phyloP scores from a whole-genome alignment of 2,888 invertebrate species.

The Malthinus flaveolus region DNA sequence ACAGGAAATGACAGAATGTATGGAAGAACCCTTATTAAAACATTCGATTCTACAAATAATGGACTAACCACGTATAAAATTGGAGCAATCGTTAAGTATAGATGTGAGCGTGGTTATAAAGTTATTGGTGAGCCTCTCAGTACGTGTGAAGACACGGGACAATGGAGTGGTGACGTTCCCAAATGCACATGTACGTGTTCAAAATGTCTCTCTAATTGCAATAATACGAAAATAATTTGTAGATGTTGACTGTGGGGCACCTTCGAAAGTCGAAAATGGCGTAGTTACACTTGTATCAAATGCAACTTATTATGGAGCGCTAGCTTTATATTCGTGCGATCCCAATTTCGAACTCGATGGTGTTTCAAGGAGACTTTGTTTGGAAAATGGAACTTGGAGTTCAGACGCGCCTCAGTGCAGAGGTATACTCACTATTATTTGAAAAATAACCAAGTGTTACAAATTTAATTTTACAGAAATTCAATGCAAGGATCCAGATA shows the following conservation, averaged over 20 bases:
- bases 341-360: conserved; percentile 81
- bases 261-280: conserved; percentile 72
- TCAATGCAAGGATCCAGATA: conserved; percentile 72
- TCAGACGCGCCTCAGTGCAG: conserved; percentile 79
- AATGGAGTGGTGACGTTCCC: conserved; percentile 83
- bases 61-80: conserved; percentile 80
- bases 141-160: conserved; percentile 83
- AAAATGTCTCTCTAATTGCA: neutral
- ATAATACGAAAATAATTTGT: conserved; percentile 9
- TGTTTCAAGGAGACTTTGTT: conserved; percentile 78
- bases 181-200: conserved; percentile 83
- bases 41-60: conserved; percentile 67
- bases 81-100: conserved; percentile 83
- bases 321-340: conserved; percentile 82
- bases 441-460: neutral
- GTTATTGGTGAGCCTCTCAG: conserved; percentile 83
- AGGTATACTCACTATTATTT: conserved; percentile 57
- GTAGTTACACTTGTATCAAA: conserved; percentile 81
- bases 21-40: conserved; percentile 79
- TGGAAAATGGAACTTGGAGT: conserved; percentile 91
- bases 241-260: conserved; percentile 87
- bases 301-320: conserved; percentile 86
- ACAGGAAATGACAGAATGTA: conserved; percentile 91
- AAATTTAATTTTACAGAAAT: conserved; percentile 62
- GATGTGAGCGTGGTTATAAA: conserved; percentile 88